Evolutionary conservation across 1,140 invertebrate species (phyloP).

Genomic region (Brachionus koreanus): DNA sequence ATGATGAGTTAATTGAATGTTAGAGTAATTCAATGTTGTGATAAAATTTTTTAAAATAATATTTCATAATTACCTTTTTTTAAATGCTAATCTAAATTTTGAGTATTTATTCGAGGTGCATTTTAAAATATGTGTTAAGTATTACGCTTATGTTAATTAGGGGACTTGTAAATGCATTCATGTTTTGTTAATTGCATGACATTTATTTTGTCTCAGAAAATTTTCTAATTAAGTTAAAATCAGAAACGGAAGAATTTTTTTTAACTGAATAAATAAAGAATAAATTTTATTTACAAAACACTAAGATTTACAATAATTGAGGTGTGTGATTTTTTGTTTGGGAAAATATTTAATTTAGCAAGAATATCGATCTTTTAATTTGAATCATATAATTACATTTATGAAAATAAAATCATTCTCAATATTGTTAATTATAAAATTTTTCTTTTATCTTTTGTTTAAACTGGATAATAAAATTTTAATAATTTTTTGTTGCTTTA

Average conservation of each 20-base stretch:
- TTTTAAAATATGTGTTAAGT: neutral
- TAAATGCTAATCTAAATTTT: neutral
- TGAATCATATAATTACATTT: too few species aligned
- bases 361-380: too few species aligned
- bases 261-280: too few species aligned
- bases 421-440: too few species aligned
- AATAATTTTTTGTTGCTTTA: too few species aligned
- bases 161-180: neutral
- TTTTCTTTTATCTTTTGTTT: too few species aligned
- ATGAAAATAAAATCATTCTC: too few species aligned
- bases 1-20: neutral
- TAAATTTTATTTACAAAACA: too few species aligned
- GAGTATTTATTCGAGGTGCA: neutral
- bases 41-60: neutral
- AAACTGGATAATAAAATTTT: too few species aligned
- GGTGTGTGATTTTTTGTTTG: too few species aligned
- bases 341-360: too few species aligned
- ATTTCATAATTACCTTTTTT: neutral
- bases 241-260: neutral
- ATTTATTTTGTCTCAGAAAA: neutral
- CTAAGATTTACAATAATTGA: too few species aligned
- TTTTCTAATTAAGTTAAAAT: neutral
- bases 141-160: neutral
- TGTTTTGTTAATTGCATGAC: slow-evolving; percentile 14
- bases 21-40: neutral